Conservation (phyloP, 2,888 invertebrate genomes). For the Epicampocera succincta region DNA sequence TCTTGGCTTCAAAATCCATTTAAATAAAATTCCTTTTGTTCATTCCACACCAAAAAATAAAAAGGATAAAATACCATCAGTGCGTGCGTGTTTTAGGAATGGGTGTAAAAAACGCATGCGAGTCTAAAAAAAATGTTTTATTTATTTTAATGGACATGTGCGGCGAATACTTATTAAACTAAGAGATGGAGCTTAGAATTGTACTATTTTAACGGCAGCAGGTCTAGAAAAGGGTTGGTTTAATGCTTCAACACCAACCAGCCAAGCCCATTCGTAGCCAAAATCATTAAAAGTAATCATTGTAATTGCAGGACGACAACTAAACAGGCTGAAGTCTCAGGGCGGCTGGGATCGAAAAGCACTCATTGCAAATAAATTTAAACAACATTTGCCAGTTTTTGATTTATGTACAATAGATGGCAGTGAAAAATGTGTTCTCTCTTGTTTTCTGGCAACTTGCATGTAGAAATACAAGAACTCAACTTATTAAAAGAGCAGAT, state of each 20-base stretch:
- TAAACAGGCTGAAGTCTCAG: too few relatives aligned
- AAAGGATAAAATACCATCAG: constrained; percentile 27
- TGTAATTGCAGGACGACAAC: constrained; percentile 35
- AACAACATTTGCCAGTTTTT: too few relatives aligned
- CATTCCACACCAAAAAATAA: background rate
- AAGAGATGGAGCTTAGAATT: constrained; percentile 29
- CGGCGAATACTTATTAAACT: constrained; percentile 44
- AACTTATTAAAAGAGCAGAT: too few relatives aligned
- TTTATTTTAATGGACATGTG: constrained; percentile 66
- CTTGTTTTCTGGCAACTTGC: too few relatives aligned
- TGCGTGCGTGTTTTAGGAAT: constrained; percentile 50
- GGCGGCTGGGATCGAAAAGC: too few relatives aligned
- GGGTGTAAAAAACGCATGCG: constrained; percentile 21
- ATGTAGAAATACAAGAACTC: too few relatives aligned
- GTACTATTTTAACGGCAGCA: background rate
- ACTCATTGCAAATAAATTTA: too few relatives aligned
- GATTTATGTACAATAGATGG: too few relatives aligned
- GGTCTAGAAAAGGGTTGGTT: background rate
- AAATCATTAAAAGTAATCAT: constrained; percentile 2
- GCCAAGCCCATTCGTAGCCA: constrained; percentile 26
- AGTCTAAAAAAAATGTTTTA: constrained; percentile 40
- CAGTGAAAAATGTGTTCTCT: too few relatives aligned
- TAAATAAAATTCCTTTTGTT: constrained; percentile 54
- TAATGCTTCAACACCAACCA: constrained; percentile 11
- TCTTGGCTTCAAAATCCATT: constrained; percentile 60